Evolutionary conservation across 2,797 vertebrate species (phyloP).

Genomic region (Brachyalestes nurse): DNA sequence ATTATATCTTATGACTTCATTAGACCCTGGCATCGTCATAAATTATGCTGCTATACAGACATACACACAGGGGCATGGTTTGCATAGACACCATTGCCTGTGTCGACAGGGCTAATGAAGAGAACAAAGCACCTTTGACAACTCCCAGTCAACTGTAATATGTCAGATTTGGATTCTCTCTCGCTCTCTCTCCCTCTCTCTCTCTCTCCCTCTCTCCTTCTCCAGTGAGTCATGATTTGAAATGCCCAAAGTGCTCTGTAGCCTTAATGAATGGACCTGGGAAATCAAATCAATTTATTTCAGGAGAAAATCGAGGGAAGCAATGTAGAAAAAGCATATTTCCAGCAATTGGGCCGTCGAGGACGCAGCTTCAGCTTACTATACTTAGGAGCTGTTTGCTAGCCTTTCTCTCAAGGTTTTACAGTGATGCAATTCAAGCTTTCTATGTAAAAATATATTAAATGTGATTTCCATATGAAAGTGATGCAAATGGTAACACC

Average conservation of each 20-base stretch:
- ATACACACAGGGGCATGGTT: slow-evolving; percentile 64
- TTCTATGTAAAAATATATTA: slow-evolving; percentile 71
- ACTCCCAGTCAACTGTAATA: slow-evolving; percentile 39
- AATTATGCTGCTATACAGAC: slow-evolving; percentile 72
- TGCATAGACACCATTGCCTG: slow-evolving; percentile 66
- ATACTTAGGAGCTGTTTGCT: slow-evolving; percentile 69
- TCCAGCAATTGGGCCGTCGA: slow-evolving; percentile 16
- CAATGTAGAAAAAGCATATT: slow-evolving; percentile 26
- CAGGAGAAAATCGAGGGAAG: slow-evolving; percentile 24
- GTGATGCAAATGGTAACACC: slow-evolving; percentile 69
- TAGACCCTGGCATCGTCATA: slow-evolving; percentile 72
- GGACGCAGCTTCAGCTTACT: slow-evolving; percentile 39
- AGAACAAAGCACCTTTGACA: slow-evolving; percentile 65
- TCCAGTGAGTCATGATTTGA: slow-evolving; percentile 25
- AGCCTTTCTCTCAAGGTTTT: slow-evolving; percentile 73
- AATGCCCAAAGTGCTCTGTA: slow-evolving; percentile 30
- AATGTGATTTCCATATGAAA: slow-evolving; percentile 80
- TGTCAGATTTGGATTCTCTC: slow-evolving; percentile 44
- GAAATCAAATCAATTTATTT: slow-evolving; percentile 50
- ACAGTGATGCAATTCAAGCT: slow-evolving; percentile 68
- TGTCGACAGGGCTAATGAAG: slow-evolving; percentile 72
- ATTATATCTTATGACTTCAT: slow-evolving; percentile 81
- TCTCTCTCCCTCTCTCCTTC: background rate
- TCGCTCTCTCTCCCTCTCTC: slow-evolving; percentile 18
- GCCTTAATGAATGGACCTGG: slow-evolving; percentile 44